Conservation (phyloP, 2,888 invertebrate genomes). For the Iphiclides podalirius region DNA sequence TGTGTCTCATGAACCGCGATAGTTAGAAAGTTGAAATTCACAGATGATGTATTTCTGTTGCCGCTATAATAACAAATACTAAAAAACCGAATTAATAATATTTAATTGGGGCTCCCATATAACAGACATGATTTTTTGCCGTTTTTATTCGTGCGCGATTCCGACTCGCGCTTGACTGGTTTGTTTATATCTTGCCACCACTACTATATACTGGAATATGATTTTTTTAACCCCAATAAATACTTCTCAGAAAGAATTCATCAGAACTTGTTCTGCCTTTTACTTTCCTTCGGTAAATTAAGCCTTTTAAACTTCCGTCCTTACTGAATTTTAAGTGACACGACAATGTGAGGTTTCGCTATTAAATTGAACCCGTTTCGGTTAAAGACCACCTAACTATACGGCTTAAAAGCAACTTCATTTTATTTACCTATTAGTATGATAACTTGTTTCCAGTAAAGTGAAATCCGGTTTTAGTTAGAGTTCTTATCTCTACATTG, state of each 20-base stretch:
- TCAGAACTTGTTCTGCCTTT: constrained; percentile 5
- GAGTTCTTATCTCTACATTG: constrained; percentile 16
- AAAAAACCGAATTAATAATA: too few relatives aligned
- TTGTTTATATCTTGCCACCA: too few relatives aligned
- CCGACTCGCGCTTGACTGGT: too few relatives aligned
- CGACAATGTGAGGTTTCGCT: constrained; percentile 10
- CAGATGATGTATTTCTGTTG: too few relatives aligned
- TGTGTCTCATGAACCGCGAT: too few relatives aligned
- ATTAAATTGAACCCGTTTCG: constrained; percentile 6
- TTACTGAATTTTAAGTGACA: constrained; percentile 12
- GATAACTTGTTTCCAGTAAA: constrained; percentile 12
- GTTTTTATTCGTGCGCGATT: too few relatives aligned
- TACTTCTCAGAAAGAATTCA: constrained; percentile 5
- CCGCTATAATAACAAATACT: too few relatives aligned
- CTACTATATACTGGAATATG: too few relatives aligned
- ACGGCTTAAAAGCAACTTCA: constrained; percentile 1
- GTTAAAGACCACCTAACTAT: constrained; percentile 4
- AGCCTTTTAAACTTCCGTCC: neutral
- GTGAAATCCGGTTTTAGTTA: constrained; percentile 8
- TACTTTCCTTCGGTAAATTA: constrained; percentile 11
- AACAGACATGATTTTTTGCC: too few relatives aligned
- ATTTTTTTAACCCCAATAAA: neutral
- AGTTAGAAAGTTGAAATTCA: too few relatives aligned
- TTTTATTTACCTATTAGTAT: constrained; percentile 16
- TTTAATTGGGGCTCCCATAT: too few relatives aligned